Percentiles rank a stretch among this genome's conserved stretches.
Conservation (phyloP, 2,888 invertebrate genomes). For the Camponotus fellah region DNA sequence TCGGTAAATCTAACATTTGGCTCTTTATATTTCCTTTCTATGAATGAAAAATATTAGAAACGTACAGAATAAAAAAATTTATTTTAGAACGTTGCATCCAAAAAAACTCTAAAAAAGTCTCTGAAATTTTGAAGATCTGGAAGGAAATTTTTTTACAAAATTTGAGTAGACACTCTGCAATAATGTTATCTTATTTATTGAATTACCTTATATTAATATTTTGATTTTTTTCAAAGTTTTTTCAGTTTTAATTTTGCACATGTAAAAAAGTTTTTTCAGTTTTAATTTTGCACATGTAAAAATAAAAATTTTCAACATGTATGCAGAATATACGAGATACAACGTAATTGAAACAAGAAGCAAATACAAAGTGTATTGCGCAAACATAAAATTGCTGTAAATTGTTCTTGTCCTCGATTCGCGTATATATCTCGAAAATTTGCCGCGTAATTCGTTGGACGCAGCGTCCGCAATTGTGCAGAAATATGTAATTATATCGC, state of each 20-base stretch:
- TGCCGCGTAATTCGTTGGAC: slow-evolving; percentile 21
- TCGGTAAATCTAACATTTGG: too few species aligned
- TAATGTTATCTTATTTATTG: too few species aligned
- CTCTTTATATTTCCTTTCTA: too few species aligned
- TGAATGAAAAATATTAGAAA: too few species aligned
- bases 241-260: neutral
- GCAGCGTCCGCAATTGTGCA: neutral
- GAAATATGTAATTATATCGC: slow-evolving; percentile 34
- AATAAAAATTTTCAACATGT: neutral
- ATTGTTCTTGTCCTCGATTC: neutral
- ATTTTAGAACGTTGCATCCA: too few species aligned
- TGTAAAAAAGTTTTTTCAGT: too few species aligned
- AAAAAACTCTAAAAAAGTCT: too few species aligned
- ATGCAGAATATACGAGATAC: neutral
- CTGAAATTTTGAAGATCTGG: too few species aligned
- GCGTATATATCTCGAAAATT: neutral
- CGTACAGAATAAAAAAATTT: too few species aligned
- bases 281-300: too few species aligned
- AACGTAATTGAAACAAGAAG: neutral
- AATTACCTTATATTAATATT: neutral
- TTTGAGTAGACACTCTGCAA: too few species aligned
- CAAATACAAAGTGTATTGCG: neutral
- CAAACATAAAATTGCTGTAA: neutral
- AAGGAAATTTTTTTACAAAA: too few species aligned
- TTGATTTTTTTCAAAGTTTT: neutral